Conservation (phyloP, 2,797 vertebrate species). For the Heterohyrax brucei region DNA sequence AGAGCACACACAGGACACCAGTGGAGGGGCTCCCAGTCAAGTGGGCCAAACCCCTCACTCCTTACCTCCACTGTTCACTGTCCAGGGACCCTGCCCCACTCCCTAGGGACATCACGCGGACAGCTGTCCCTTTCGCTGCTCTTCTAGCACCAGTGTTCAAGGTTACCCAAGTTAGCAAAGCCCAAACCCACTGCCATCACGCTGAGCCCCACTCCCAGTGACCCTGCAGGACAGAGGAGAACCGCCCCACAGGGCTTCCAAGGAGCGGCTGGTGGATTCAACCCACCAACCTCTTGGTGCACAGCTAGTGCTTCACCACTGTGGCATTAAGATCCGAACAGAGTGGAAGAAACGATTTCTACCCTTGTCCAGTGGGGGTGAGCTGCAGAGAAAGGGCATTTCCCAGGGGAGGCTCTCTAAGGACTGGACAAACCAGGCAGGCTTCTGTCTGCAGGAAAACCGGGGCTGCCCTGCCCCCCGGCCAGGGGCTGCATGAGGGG, state of each 20-base stretch:
- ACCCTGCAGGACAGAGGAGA: too few relatives aligned
- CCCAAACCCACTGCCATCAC: too few relatives aligned
- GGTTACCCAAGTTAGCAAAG: too few relatives aligned
- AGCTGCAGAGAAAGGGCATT: neutral
- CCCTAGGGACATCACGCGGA: accelerated
- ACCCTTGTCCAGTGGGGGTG: neutral
- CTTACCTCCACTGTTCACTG: neutral
- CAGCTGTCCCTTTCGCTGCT: neutral
- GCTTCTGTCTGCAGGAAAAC: neutral
- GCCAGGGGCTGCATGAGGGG: neutral
- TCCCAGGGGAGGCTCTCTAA: neutral
- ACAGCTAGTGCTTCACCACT: too few relatives aligned
- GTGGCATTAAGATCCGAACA: neutral
- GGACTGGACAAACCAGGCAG: neutral
- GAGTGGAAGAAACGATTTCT: neutral
- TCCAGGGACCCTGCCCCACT: neutral
- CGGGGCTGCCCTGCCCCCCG: neutral
- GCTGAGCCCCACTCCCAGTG: too few relatives aligned
- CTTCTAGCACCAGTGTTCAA: neutral
- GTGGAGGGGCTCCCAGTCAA: neutral
- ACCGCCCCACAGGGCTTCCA: too few relatives aligned
- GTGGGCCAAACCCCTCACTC: neutral
- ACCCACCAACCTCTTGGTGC: too few relatives aligned
- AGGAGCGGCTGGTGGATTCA: too few relatives aligned
- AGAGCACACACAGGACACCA: accelerated